Percentiles rank a stretch among this genome's conserved stretches.
Evolutionary conservation across 2,888 invertebrate genomes (phyloP).

Genomic region (Drymonia ruficornis): DNA sequence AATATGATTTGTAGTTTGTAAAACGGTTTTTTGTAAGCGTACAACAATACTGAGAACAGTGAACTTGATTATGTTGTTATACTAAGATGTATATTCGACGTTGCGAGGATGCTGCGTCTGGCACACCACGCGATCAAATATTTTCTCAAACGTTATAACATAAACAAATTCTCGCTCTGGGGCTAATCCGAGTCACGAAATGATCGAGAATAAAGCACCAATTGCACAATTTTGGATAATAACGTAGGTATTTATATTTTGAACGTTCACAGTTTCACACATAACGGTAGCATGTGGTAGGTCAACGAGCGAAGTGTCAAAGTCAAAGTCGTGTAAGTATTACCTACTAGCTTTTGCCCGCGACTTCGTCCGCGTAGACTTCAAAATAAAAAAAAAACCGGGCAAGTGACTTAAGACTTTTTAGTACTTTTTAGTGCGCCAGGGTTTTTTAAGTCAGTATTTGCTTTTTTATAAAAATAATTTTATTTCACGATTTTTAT

Average conservation of each 20-base stretch:
- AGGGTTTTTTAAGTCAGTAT: no score
- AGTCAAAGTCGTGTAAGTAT: no score
- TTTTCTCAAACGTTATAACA: conserved; percentile 29
- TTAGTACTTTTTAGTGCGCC: no score
- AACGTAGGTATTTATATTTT: conserved; percentile 14
- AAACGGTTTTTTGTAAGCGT: conserved; percentile 4
- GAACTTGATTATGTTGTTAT: conserved; percentile 24
- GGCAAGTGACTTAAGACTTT: no score
- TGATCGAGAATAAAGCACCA: conserved; percentile 15
- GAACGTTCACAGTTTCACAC: not conserved
- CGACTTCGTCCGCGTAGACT: no score
- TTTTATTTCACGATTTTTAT: no score
- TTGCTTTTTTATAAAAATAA: no score
- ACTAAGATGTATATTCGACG: conserved; percentile 19
- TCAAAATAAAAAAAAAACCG: no score
- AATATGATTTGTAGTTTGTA: conserved; percentile 7
- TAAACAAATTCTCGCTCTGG: conserved; percentile 32
- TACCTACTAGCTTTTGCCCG: no score
- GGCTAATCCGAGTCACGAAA: no score
- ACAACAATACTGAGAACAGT: conserved; percentile 2
- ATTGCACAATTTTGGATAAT: conserved; percentile 15
- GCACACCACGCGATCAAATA: conserved; percentile 27
- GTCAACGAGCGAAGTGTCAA: no score
- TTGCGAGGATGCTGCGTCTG: conserved; percentile 29
- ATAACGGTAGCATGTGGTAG: not conserved